Percentiles rank a stretch among this genome's conserved stretches.
Conservation (phyloP, 2,888 invertebrate genomes). For the Plebejus argus region DNA sequence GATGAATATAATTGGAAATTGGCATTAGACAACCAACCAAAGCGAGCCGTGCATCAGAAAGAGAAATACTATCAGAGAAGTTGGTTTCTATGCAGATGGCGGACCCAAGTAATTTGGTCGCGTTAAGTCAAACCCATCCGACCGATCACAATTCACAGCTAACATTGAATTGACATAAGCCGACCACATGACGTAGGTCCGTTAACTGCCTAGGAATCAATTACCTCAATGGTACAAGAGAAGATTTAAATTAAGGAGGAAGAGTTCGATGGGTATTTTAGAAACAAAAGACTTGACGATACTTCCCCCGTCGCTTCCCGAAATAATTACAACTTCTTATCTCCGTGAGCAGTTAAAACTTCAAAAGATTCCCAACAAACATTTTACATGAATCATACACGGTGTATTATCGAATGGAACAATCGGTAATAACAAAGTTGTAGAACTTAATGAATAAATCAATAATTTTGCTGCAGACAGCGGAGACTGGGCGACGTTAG, state of each 20-base stretch:
- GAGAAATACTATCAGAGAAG: too few species aligned
- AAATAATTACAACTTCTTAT: slow-evolving; percentile 1
- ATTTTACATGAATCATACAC: slow-evolving; percentile 13
- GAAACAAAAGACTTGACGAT: background rate
- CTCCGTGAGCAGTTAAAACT: slow-evolving; percentile 2
- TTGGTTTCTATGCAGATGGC: too few species aligned
- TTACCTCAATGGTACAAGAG: too few species aligned
- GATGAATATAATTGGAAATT: background rate
- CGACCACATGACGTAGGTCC: too few species aligned
- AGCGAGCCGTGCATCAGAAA: background rate
- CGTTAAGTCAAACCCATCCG: too few species aligned
- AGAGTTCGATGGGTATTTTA: background rate
- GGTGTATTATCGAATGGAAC: slow-evolving; percentile 13
- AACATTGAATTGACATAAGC: too few species aligned
- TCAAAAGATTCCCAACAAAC: slow-evolving; percentile 4
- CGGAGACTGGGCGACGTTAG: slow-evolving; percentile 47
- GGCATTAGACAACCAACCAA: background rate
- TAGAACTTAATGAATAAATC: slow-evolving; percentile 61
- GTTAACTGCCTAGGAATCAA: too few species aligned
- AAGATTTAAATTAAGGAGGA: too few species aligned
- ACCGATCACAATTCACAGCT: too few species aligned
- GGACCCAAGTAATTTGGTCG: too few species aligned
- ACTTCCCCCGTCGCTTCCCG: background rate
- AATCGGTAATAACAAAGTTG: slow-evolving; percentile 44
- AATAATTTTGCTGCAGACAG: slow-evolving; percentile 53